Evolutionary conservation across 2,797 vertebrate genomes (phyloP).

Genomic region (Micropoecilia bifurca): DNA sequence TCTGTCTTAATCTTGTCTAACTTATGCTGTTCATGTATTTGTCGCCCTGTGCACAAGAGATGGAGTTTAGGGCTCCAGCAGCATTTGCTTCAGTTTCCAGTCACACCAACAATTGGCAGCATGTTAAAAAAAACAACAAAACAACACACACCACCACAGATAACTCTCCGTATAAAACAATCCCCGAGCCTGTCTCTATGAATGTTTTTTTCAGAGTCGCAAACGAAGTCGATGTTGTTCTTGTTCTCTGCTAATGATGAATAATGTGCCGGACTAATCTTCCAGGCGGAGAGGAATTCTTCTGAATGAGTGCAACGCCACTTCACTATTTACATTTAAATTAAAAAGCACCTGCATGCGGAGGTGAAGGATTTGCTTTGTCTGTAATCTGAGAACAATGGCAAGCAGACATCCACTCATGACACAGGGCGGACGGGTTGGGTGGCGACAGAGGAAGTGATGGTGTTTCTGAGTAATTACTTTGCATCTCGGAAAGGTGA

Average conservation of each 20-base stretch:
- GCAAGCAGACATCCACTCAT: constrained; percentile 30
- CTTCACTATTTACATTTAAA: constrained; percentile 33
- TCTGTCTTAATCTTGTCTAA: background rate
- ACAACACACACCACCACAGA: background rate
- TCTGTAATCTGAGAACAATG: constrained; percentile 63
- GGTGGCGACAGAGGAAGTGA: constrained; percentile 27
- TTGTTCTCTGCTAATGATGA: background rate
- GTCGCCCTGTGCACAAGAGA: background rate
- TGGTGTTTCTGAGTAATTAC: constrained; percentile 59
- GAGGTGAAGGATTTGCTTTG: constrained; percentile 37
- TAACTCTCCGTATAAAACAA: background rate
- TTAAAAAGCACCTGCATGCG: constrained; percentile 27
- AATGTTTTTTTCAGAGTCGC: background rate
- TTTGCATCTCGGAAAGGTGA: constrained; percentile 52
- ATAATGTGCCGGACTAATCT: background rate
- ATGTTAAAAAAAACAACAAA: background rate
- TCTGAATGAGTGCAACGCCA: background rate
- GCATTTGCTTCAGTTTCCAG: background rate
- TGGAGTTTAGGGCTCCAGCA: background rate
- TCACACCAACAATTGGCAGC: background rate
- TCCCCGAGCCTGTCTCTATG: background rate
- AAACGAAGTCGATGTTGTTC: constrained; percentile 1
- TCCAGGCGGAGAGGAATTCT: background rate
- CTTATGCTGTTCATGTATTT: background rate
- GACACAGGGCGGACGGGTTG: background rate